These are phyloP conservation scores for Orthosia incerta DNA, from an alignment of 2,888 invertebrate genomes.

Conservation along the genomic window DNA sequence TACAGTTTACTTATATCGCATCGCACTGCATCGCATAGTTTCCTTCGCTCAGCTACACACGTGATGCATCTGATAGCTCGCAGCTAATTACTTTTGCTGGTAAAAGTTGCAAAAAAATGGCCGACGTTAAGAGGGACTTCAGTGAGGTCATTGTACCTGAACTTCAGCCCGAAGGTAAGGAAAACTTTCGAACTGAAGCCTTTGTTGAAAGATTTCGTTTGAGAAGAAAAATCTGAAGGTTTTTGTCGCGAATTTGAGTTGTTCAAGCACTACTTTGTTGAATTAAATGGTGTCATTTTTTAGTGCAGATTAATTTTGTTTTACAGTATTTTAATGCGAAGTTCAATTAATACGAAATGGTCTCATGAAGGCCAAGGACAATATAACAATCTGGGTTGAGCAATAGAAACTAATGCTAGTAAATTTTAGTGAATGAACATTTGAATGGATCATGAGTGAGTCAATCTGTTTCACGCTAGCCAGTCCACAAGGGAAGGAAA, in stretches of 20 bases:
- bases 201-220: slow-evolving; percentile 37
- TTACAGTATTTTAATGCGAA: background rate
- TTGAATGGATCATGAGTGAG: too few species aligned
- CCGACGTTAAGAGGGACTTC: slow-evolving; percentile 1
- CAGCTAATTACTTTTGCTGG: slow-evolving; percentile 51
- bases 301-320: background rate
- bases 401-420: too few species aligned
- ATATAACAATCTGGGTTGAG: too few species aligned
- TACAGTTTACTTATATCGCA: background rate
- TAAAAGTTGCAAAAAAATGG: slow-evolving; percentile 38
- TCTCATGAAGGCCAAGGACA: too few species aligned
- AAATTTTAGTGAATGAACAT: too few species aligned
- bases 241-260: background rate
- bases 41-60: too few species aligned
- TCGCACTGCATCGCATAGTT: slow-evolving; percentile 2
- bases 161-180: slow-evolving; percentile 6
- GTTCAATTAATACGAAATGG: background rate
- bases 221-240: slow-evolving; percentile 13
- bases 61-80: slow-evolving; percentile 32
- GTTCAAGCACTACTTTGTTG: background rate
- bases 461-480: too few species aligned
- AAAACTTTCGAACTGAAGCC: slow-evolving; percentile 29
- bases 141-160: slow-evolving; percentile 9
- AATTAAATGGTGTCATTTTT: background rate
- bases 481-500: too few species aligned